phyloP scores from a whole-genome alignment of 2,797 vertebrate species.

The Phrynocephalus guinanensis region DNA sequence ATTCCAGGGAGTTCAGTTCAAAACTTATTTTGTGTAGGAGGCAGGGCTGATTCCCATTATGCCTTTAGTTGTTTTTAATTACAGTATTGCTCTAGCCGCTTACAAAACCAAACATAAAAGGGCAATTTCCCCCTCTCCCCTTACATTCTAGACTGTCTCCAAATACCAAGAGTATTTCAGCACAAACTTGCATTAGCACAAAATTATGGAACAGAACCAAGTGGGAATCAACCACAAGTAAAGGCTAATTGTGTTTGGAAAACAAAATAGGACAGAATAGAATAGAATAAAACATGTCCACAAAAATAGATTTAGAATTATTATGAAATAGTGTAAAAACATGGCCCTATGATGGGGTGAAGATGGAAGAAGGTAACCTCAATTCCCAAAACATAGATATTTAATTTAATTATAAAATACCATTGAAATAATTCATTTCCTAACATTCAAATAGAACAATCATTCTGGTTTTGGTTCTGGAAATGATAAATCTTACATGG shows the following conservation, averaged over 20 bases:
- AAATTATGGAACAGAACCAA: not conserved
- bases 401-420: not conserved
- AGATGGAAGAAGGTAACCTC: not conserved
- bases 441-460: not conserved
- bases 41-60: no score
- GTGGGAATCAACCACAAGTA: not conserved
- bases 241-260: not conserved
- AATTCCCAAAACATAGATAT: not conserved
- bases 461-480: no score
- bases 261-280: not conserved
- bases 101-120: no score
- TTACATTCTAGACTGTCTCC: slow-evolving; percentile 1
- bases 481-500: no score
- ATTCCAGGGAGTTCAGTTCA: no score
- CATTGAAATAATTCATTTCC: not conserved
- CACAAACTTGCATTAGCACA: slow-evolving; percentile 37
- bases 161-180: slow-evolving; percentile 8
- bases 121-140: not conserved
- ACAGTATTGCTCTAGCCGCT: no score
- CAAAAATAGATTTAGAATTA: not conserved
- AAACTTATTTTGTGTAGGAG: no score
- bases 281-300: not conserved
- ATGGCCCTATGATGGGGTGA: not conserved
- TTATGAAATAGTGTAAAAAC: not conserved
- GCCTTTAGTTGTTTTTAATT: no score